phyloP scores from a whole-genome alignment of 2,888 invertebrate species.

The Tupiocoris notatus region DNA sequence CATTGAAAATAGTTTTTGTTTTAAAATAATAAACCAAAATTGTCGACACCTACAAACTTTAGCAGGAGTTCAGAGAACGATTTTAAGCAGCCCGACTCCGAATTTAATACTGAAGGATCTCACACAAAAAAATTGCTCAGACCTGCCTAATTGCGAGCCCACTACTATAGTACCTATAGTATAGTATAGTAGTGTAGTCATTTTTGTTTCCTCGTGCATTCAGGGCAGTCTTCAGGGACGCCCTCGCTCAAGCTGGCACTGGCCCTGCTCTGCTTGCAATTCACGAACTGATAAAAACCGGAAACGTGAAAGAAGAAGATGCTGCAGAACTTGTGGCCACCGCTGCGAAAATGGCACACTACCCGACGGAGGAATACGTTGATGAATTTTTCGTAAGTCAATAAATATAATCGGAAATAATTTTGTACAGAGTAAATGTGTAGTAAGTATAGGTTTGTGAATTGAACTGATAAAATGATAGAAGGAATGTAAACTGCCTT shows the following conservation, averaged over 20 bases:
- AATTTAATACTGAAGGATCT: too few species aligned
- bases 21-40: too few species aligned
- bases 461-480: background rate
- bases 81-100: too few species aligned
- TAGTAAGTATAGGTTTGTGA: background rate
- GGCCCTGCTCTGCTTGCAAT: constrained; percentile 65
- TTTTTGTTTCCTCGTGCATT: too few species aligned
- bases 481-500: background rate
- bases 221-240: constrained; percentile 59
- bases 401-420: background rate
- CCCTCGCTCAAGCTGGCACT: constrained; percentile 61
- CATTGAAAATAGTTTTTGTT: too few species aligned
- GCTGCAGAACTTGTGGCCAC: constrained; percentile 62
- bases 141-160: too few species aligned
- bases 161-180: too few species aligned
- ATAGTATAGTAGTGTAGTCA: too few species aligned
- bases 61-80: too few species aligned
- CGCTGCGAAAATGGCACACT: constrained; percentile 59
- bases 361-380: constrained; percentile 65
- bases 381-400: constrained; percentile 59
- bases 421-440: background rate
- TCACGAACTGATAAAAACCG: constrained; percentile 61
- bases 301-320: constrained; percentile 59
- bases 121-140: too few species aligned
- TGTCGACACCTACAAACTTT: too few species aligned